Base-by-base conservation (phyloP, 2,888 invertebrate species). In the Tetramorium bicarinatum region DNA sequence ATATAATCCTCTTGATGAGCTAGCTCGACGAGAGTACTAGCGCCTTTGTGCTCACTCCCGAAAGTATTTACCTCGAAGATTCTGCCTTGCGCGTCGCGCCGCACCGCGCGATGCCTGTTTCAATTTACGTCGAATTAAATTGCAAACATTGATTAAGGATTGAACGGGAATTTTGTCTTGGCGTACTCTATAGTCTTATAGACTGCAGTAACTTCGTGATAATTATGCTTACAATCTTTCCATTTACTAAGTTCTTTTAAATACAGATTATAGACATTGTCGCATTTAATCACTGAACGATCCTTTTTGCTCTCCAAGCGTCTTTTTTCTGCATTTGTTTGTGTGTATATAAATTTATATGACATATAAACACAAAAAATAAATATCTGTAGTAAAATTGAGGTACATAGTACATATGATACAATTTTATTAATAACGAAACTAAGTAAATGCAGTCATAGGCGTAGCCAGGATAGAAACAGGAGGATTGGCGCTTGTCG, bases 1-100 rank as follows among this genome's bases (percentile, higher is more conserved):
- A 67, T 82, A 84, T 90, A 89, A 90, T 90, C 91, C 91, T 82
- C 90, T 88, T 90, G 90, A 90, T 90, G 90, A 90, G 85, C 84
- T 82, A 75, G 77, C 85, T 83, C 86, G 75, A 75, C 83, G 79
- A 72, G 81, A 83, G 71, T 69, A 62, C 80, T 74, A 34, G 15
- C 61, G 84, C 88, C 84, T 89, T 87, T 90, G 85, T 90, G 66
- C 83, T 79, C 75, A 44, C 84, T 84, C 85, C 71, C 81, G 49
- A 82, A 87, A 83, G 89, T 88, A 87, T 90, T 90, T 90, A 89
- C 80, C 84, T 52, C 83, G 61, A 56, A 84, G 82, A 87, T 85
- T 81, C 82, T 83, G 84, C 82, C 87, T 86, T 83, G 82, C 85
- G 54, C 67, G 77, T 71, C 38, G 62, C 47, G 38, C 47, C 69